These are phyloP conservation scores for Ascaphus truei DNA, from an alignment of 2,113 vertebrate genomes.

Conservation along the genomic window DNA sequence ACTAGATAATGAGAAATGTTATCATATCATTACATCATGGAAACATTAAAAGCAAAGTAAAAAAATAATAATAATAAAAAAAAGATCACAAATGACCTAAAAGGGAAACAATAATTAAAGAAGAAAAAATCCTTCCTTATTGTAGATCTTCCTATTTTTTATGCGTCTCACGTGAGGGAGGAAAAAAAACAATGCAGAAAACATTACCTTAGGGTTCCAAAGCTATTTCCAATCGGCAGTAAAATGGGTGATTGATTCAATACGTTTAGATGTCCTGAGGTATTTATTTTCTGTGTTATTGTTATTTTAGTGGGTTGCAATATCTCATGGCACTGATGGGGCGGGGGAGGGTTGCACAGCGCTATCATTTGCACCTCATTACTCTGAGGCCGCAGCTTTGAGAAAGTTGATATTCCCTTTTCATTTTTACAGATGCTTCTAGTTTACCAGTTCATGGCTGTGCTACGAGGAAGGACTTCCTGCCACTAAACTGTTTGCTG, in stretches of 20 bases:
- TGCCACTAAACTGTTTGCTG: slow-evolving; percentile 76
- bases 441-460: slow-evolving; percentile 80
- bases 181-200: too few relatives aligned
- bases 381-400: slow-evolving; percentile 70
- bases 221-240: neutral
- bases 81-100: too few relatives aligned
- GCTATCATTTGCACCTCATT: slow-evolving; percentile 81
- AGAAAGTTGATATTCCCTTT: slow-evolving; percentile 78
- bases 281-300: slow-evolving; percentile 51
- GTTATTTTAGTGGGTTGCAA: slow-evolving; percentile 55
- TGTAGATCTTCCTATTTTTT: too few relatives aligned
- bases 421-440: slow-evolving; percentile 84
- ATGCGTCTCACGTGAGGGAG: too few relatives aligned
- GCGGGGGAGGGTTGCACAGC: slow-evolving; percentile 63
- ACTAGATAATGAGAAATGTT: too few relatives aligned
- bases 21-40: too few relatives aligned
- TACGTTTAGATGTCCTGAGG: slow-evolving; percentile 50
- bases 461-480: slow-evolving; percentile 74
- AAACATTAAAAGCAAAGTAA: too few relatives aligned
- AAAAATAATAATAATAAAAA: too few relatives aligned
- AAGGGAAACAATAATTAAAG: too few relatives aligned
- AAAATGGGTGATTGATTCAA: neutral
- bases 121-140: too few relatives aligned
- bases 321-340: slow-evolving; percentile 67
- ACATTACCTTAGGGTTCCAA: too few relatives aligned